These are phyloP conservation scores for Sardina pilchardus DNA, from an alignment of 2,113 vertebrate species.

Conservation along the genomic window DNA sequence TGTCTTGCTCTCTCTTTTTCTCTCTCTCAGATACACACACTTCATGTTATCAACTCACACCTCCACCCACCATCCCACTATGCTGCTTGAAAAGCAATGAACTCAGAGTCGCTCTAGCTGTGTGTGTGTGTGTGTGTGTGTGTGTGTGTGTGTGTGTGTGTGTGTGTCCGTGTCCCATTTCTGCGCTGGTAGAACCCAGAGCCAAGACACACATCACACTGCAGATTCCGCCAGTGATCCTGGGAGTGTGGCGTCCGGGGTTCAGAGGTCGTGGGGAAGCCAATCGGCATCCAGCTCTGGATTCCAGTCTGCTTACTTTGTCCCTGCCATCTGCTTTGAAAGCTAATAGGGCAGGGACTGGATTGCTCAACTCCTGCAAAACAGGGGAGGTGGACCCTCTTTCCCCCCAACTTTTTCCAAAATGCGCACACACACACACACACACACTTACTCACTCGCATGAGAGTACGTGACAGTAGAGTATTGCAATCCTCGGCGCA, in stretches of 20 bases:
- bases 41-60: too few species aligned
- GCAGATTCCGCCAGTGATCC: neutral
- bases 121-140: too few species aligned
- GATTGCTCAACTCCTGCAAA: constrained; percentile 12
- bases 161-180: too few species aligned
- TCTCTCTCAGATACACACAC: too few species aligned
- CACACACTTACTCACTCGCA: neutral
- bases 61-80: too few species aligned
- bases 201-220: neutral
- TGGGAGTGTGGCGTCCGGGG: neutral
- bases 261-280: constrained; percentile 44
- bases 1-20: too few species aligned
- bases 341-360: constrained; percentile 25
- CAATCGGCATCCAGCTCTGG: constrained; percentile 38
- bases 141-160: too few species aligned
- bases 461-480: neutral
- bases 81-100: too few species aligned
- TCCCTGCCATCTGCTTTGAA: constrained; percentile 28
- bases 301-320: constrained; percentile 44
- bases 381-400: constrained; percentile 32
- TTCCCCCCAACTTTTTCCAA: constrained; percentile 16
- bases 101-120: too few species aligned
- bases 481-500: too few species aligned
- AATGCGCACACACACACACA: neutral
- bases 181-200: neutral